These are phyloP conservation scores for Hyles vespertilio DNA, from an alignment of 1,140 invertebrate genomes.

Conservation along the genomic window DNA sequence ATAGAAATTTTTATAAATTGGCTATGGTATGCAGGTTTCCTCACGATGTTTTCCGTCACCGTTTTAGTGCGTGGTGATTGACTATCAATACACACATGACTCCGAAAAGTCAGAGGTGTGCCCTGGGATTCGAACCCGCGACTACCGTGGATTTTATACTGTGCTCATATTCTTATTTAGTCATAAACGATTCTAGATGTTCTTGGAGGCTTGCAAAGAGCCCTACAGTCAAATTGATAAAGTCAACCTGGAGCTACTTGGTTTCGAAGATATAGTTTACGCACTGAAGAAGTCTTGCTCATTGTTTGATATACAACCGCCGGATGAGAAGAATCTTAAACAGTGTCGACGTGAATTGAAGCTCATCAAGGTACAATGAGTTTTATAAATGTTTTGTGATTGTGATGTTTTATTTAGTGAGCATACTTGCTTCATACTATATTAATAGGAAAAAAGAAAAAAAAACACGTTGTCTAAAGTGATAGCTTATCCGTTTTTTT, in stretches of 20 bases:
- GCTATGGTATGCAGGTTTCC: too few relatives aligned
- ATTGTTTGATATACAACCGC: constrained; percentile 91
- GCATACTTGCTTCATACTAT: background rate
- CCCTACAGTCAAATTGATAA: constrained; percentile 87
- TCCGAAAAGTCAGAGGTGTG: too few relatives aligned
- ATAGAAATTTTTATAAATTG: too few relatives aligned
- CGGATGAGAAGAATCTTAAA: constrained; percentile 88
- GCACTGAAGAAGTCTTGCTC: constrained; percentile 84
- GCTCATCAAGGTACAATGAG: constrained; percentile 79
- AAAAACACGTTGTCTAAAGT: background rate
- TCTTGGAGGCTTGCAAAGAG: constrained; percentile 83
- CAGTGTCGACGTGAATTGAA: constrained; percentile 86
- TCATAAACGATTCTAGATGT: constrained; percentile 68
- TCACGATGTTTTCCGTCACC: too few relatives aligned
- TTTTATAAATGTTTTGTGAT: constrained; percentile 1
- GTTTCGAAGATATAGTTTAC: constrained; percentile 83
- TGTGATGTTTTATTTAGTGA: too few relatives aligned
- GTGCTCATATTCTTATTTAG: background rate
- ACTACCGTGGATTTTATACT: too few relatives aligned
- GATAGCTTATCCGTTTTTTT: constrained; percentile 4
- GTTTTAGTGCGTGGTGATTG: too few relatives aligned
- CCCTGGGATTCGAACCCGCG: too few relatives aligned
- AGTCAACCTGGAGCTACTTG: constrained; percentile 80
- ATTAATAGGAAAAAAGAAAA: background rate
- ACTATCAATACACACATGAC: too few relatives aligned